These are phyloP conservation scores for Myiozetetes cayanensis DNA, from an alignment of 2,113 vertebrate genomes.

Conservation along the genomic window DNA sequence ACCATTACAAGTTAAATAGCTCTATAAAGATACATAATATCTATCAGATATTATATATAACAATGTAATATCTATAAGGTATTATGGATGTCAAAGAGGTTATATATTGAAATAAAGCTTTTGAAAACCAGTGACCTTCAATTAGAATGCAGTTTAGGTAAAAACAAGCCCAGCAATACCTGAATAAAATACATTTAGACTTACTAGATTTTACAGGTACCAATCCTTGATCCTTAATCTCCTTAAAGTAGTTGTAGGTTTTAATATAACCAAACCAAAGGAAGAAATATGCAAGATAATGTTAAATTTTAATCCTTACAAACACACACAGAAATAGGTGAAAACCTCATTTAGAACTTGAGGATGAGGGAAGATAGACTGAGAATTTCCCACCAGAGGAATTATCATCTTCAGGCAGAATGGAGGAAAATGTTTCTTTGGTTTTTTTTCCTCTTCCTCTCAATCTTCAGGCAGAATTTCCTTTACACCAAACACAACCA, in stretches of 20 bases:
- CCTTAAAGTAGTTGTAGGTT: background rate
- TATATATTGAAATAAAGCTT: background rate
- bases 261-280: background rate
- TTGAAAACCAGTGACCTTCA: background rate
- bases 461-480: background rate
- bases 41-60: background rate
- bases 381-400: background rate
- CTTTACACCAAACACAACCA: background rate
- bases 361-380: background rate
- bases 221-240: background rate
- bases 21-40: background rate
- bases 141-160: background rate
- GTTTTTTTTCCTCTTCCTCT: background rate
- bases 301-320: background rate
- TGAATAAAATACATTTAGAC: background rate
- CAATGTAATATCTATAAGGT: background rate
- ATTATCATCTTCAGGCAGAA: background rate
- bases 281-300: background rate
- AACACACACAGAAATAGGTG: background rate
- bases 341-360: background rate
- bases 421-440: accelerated
- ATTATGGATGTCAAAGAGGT: background rate
- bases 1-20: background rate
- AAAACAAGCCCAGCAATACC: background rate
- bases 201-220: background rate